Percentiles rank a stretch among this genome's conserved stretches.
Conservation (phyloP, 2,113 vertebrate species). For the Nibea coibor region DNA sequence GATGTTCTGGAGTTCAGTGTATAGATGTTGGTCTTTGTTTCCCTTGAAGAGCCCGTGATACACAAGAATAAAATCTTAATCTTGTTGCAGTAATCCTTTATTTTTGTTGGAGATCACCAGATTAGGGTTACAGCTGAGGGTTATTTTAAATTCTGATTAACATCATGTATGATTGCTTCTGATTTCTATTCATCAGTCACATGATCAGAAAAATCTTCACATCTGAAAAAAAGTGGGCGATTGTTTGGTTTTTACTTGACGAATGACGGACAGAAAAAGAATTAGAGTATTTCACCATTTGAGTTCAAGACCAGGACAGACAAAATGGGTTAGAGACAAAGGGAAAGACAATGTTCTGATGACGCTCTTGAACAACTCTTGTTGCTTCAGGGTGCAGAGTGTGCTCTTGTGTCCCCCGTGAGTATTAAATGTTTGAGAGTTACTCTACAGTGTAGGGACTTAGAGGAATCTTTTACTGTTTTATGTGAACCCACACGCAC, state of each 20-base stretch:
- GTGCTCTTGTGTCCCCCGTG: slow-evolving; percentile 15
- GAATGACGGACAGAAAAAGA: neutral
- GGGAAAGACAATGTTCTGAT: neutral
- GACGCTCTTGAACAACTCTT: slow-evolving; percentile 2
- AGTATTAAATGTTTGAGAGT: slow-evolving; percentile 56
- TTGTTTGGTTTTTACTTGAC: neutral
- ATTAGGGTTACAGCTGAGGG: too few species aligned
- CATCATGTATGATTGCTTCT: too few species aligned
- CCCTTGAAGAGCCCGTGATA: neutral
- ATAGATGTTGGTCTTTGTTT: neutral
- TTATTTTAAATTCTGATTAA: too few species aligned
- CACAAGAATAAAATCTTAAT: neutral
- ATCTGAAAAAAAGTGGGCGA: neutral
- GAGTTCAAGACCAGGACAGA: neutral
- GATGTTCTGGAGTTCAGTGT: neutral
- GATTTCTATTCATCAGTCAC: too few species aligned
- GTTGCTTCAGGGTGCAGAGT: slow-evolving; percentile 16
- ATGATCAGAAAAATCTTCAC: too few species aligned
- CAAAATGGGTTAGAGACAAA: neutral
- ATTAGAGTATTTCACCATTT: neutral
- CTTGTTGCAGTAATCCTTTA: neutral
- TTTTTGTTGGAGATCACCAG: neutral
- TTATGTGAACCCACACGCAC: slow-evolving; percentile 58
- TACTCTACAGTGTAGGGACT: slow-evolving; percentile 41
- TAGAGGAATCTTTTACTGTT: slow-evolving; percentile 62